A percentile compares a stretch with the other conserved stretches of the same genome.
Conservation (phyloP, 2,113 vertebrate species). For the Notarius quadriscutis region DNA sequence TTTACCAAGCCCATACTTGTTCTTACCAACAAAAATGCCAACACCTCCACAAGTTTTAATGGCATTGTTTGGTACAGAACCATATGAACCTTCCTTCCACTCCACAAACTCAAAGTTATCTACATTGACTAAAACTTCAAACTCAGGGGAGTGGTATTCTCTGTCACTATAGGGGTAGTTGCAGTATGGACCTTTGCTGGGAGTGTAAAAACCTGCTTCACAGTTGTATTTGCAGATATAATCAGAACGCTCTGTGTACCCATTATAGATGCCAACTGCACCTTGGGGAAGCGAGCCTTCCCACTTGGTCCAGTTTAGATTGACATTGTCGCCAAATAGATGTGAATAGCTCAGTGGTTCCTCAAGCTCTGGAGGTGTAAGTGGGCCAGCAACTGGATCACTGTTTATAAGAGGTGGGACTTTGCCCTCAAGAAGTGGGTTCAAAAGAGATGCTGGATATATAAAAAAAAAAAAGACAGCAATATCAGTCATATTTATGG, state of each 20-base stretch:
- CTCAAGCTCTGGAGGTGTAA: conserved; percentile 55
- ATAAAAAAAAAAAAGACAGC: conserved; percentile 2
- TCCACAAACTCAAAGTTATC: conserved; percentile 76
- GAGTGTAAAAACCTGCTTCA: conserved; percentile 72
- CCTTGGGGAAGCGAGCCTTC: conserved; percentile 63
- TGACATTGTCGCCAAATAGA: conserved; percentile 68
- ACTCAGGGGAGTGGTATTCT: conserved; percentile 66
- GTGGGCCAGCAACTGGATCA: conserved; percentile 29
- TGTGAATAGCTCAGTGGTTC: conserved; percentile 47
- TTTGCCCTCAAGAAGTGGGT: conserved; percentile 60
- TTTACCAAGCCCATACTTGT: conserved; percentile 77
- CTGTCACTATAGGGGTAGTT: conserved; percentile 69
- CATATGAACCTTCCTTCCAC: conserved; percentile 70
- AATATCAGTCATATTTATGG: background rate
- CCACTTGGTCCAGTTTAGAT: conserved; percentile 71
- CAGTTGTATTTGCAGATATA: conserved; percentile 72
- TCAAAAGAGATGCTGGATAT: conserved; percentile 61
- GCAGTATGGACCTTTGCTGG: conserved; percentile 69
- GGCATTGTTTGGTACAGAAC: conserved; percentile 65
- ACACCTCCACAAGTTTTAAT: conserved; percentile 63
- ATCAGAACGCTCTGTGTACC: conserved; percentile 69
- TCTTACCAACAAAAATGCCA: conserved; percentile 71
- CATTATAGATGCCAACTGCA: conserved; percentile 71
- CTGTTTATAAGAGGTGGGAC: conserved; percentile 52
- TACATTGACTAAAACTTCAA: conserved; percentile 69